Evolutionary conservation across 2,888 invertebrate genomes (phyloP).

Genomic region (Salpingus planirostris): DNA sequence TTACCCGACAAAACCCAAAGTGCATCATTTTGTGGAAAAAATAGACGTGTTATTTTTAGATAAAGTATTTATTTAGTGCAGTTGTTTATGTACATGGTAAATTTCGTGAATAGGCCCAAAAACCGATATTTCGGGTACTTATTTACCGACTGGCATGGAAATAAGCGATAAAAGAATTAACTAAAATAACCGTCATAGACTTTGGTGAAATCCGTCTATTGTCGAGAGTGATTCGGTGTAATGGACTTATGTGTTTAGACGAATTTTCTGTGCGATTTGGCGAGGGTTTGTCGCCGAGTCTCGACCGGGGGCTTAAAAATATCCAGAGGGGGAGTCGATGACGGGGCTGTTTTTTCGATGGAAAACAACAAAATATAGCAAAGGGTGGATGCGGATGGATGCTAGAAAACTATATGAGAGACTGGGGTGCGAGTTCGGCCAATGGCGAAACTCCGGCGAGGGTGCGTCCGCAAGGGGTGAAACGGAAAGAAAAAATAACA

Average conservation of each 20-base stretch:
- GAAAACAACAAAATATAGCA: slow-evolving; percentile 23
- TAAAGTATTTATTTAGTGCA: slow-evolving; percentile 33
- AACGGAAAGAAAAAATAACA: no score
- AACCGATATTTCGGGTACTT: no score
- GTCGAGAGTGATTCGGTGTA: no score
- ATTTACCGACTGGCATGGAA: no score
- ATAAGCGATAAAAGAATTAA: no score
- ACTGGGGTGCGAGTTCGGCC: slow-evolving; percentile 30
- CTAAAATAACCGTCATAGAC: no score
- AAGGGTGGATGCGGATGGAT: slow-evolving; percentile 32
- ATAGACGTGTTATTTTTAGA: slow-evolving; percentile 38
- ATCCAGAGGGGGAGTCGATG: slow-evolving; percentile 12
- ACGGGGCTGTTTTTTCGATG: slow-evolving; percentile 24
- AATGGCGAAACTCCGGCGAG: slow-evolving; percentile 28
- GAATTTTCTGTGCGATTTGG: no score
- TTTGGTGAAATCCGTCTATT: no score
- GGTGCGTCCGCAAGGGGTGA: slow-evolving; percentile 28
- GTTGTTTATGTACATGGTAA: slow-evolving; percentile 30
- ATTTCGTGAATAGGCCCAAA: slow-evolving; percentile 21
- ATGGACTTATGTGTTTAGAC: no score
- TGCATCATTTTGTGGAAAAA: slow-evolving; percentile 36
- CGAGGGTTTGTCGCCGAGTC: slow-evolving; percentile 3
- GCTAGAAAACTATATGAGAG: no score
- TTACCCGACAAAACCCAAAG: slow-evolving; percentile 38
- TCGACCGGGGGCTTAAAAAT: background rate